A percentile compares a stretch with the other conserved stretches of the same genome.
phyloP scores from a whole-genome alignment of 2,888 invertebrate species.

The Pogonocherus hispidulus region DNA sequence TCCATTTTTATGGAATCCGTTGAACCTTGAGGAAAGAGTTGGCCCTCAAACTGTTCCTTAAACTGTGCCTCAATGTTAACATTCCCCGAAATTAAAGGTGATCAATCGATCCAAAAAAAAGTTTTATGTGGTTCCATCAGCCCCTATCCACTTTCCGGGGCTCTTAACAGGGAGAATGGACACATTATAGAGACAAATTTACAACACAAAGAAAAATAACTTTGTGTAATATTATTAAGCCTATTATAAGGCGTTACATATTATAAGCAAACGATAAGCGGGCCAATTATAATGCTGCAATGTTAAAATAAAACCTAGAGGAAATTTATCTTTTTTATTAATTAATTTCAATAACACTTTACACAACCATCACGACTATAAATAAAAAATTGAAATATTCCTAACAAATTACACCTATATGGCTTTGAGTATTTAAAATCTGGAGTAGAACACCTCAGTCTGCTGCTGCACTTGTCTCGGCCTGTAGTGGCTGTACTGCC shows the following conservation, averaged over 20 bases:
- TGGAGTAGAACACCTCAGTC: conserved; percentile 57
- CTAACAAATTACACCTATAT: conserved; percentile 43
- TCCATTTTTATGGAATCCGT: too few species aligned
- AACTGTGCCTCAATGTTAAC: too few species aligned
- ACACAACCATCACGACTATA: conserved; percentile 44
- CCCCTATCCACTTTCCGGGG: too few species aligned
- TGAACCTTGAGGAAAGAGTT: too few species aligned
- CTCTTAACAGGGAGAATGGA: too few species aligned
- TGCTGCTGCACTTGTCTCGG: conserved; percentile 56
- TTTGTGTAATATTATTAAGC: neutral
- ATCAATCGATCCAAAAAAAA: too few species aligned
- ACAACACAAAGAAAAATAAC: neutral
- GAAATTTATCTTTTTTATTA: conserved; percentile 28
- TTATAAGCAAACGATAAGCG: neutral
- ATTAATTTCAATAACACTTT: conserved; percentile 39
- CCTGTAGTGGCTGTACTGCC: conserved; percentile 53
- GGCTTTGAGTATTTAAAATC: conserved; percentile 53
- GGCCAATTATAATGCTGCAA: neutral
- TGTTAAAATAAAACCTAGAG: conserved; percentile 12
- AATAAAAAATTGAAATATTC: conserved; percentile 34
- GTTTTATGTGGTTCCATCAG: too few species aligned
- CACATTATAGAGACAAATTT: too few species aligned
- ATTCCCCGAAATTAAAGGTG: too few species aligned
- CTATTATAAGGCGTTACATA: too few species aligned
- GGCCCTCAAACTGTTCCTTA: too few species aligned